Conservation (phyloP, 2,888 invertebrate genomes). For the Archaeoteleia sp. region DNA sequence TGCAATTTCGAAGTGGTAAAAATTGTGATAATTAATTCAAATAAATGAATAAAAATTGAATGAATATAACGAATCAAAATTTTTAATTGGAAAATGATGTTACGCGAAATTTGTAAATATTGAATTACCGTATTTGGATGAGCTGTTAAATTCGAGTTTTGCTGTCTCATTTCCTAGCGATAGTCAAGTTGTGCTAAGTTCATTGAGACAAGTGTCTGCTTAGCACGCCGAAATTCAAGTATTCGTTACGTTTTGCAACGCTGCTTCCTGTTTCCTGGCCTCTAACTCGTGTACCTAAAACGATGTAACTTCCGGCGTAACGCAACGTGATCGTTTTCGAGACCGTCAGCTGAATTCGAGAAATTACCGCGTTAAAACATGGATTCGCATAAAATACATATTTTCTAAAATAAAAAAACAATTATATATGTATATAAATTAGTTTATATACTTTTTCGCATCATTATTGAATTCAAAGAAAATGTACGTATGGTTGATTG, state of each 20-base stretch:
- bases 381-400: neutral
- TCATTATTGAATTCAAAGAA: slow-evolving; percentile 35
- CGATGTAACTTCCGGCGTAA: slow-evolving; percentile 62
- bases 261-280: slow-evolving; percentile 52
- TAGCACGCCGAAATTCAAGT: slow-evolving; percentile 46
- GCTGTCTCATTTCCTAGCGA: slow-evolving; percentile 32
- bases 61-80: slow-evolving; percentile 13
- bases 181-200: slow-evolving; percentile 18
- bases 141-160: slow-evolving; percentile 20
- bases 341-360: slow-evolving; percentile 63
- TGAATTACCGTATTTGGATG: slow-evolving; percentile 2
- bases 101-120: neutral
- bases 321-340: slow-evolving; percentile 64
- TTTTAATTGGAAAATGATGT: neutral
- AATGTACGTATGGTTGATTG: slow-evolving; percentile 34
- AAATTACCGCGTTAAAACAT: slow-evolving; percentile 30
- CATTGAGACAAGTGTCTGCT: slow-evolving; percentile 36
- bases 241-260: slow-evolving; percentile 48
- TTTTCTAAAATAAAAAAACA: neutral
- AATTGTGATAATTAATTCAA: too few relatives aligned
- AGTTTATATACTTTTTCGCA: neutral
- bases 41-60: neutral
- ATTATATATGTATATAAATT: neutral
- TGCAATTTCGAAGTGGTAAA: too few relatives aligned
- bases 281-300: slow-evolving; percentile 41